Evolutionary conservation across 2,888 invertebrate genomes (phyloP).

Genomic region (Cryptus viduatorius): DNA sequence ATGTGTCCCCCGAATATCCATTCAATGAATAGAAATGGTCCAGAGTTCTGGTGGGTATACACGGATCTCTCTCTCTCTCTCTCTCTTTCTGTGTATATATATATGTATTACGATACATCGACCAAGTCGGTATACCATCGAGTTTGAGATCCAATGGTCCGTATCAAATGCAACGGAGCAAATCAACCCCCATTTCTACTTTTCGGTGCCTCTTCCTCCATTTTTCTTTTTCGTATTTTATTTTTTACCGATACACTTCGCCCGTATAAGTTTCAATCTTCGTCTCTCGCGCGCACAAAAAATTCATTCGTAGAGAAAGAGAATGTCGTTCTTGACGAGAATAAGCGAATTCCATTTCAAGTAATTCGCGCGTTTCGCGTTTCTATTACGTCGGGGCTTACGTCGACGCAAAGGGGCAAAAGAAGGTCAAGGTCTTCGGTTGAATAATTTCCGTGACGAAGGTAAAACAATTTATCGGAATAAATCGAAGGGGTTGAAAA

Average conservation of each 20-base stretch:
- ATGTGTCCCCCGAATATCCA: constrained; percentile 76
- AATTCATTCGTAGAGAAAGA: neutral
- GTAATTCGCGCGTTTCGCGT: neutral
- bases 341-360: constrained; percentile 32
- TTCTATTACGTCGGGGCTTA: constrained; percentile 40
- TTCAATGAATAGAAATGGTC: constrained; percentile 77
- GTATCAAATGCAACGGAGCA: constrained; percentile 72
- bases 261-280: constrained; percentile 43
- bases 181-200: constrained; percentile 64
- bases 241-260: constrained; percentile 23
- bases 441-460: constrained; percentile 11
- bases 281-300: constrained; percentile 16
- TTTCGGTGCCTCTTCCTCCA: constrained; percentile 38
- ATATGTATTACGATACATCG: constrained; percentile 40
- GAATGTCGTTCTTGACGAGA: neutral
- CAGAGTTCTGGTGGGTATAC: constrained; percentile 39
- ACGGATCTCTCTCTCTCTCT: neutral
- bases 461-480: constrained; percentile 49
- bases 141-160: constrained; percentile 71
- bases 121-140: constrained; percentile 66
- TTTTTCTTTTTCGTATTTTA: constrained; percentile 22
- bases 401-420: constrained; percentile 54
- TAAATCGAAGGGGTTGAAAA: constrained; percentile 44
- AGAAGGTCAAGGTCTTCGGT: neutral
- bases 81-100: neutral